These are phyloP conservation scores for Platysteira castanea DNA, from an alignment of 2,113 vertebrate genomes.

Conservation along the genomic window DNA sequence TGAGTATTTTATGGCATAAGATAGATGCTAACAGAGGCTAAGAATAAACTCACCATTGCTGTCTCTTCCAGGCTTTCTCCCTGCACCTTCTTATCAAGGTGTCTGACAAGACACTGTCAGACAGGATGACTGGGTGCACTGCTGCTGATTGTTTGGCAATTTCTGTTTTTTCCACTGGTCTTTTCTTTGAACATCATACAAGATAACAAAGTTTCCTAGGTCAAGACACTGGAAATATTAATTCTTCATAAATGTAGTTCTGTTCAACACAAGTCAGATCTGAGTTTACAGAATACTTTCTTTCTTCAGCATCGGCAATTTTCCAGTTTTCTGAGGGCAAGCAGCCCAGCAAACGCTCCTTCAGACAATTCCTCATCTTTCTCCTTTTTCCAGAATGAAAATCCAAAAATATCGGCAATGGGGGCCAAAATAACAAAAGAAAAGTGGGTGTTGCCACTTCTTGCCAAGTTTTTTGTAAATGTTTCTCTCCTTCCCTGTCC, in stretches of 20 bases:
- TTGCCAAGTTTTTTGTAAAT: not conserved
- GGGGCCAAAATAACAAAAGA: constrained; percentile 31
- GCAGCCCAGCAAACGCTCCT: constrained; percentile 36
- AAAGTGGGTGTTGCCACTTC: constrained; percentile 4
- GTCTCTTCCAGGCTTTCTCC: not conserved
- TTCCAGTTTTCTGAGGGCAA: constrained; percentile 33
- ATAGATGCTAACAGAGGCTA: not conserved
- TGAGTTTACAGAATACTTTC: constrained; percentile 8
- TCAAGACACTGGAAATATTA: constrained; percentile 7
- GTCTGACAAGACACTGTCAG: not conserved
- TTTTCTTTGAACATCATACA: not conserved
- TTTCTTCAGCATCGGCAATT: not conserved
- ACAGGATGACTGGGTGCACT: not conserved
- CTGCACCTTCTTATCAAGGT: not conserved
- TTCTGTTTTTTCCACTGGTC: not conserved
- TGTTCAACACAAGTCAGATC: constrained; percentile 4
- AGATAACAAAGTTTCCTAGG: not conserved
- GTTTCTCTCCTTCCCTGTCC: not conserved
- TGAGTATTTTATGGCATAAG: not conserved
- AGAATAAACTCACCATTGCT: not conserved
- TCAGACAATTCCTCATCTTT: constrained; percentile 39
- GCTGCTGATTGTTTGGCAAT: not conserved
- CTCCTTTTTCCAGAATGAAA: constrained; percentile 47
- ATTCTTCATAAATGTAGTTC: not conserved
- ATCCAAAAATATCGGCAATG: not conserved